Conservation (phyloP, 2,797 vertebrate species). For the Rousettus madagascariensis region DNA sequence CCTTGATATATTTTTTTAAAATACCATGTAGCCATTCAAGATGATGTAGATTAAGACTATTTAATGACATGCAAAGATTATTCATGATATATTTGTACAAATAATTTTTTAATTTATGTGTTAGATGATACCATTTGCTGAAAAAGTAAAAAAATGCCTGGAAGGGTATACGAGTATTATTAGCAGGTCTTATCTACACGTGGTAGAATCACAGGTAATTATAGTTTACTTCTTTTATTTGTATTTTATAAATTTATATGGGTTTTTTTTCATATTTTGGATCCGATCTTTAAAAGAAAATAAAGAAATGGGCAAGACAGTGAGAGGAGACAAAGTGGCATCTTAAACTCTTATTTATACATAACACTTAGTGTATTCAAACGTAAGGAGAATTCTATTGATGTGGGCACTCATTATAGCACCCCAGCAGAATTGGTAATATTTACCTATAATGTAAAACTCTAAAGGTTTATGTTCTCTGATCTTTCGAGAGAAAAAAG, state of each 20-base stretch:
- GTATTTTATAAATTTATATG: background rate
- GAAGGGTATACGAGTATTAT: background rate
- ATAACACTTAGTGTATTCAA: background rate
- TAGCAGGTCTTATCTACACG: background rate
- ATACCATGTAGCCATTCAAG: background rate
- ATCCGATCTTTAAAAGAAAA: constrained; percentile 27
- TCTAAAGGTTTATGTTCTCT: background rate
- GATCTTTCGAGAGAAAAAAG: background rate
- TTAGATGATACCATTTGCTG: background rate
- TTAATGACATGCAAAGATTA: background rate
- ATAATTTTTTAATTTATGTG: background rate
- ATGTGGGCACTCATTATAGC: background rate
- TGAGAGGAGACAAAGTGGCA: background rate
- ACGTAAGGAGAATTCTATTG: constrained; percentile 24
- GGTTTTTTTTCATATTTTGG: background rate
- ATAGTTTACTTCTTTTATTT: background rate
- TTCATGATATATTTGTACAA: background rate
- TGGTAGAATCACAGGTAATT: background rate
- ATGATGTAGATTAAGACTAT: background rate
- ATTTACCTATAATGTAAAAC: background rate
- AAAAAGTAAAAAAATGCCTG: background rate
- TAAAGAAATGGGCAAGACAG: constrained; percentile 39
- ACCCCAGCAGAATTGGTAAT: background rate
- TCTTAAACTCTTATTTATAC: constrained; percentile 18
- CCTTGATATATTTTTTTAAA: background rate